Evolutionary conservation across 2,113 vertebrate species (phyloP).

Genomic region (Epinephelus lanceolatus): DNA sequence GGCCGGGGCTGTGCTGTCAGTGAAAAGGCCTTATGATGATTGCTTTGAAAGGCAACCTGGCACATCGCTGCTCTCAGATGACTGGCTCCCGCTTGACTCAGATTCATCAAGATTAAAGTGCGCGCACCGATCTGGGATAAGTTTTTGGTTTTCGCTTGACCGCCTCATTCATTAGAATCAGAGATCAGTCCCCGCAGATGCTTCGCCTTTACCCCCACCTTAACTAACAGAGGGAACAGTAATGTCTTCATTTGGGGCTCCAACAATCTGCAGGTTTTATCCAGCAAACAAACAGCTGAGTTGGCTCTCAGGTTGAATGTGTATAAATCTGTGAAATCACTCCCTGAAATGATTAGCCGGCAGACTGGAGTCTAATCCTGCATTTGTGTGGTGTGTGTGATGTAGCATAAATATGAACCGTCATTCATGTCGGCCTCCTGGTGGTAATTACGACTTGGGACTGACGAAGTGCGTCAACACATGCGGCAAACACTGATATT

Average conservation of each 20-base stretch:
- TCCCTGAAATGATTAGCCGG: background rate
- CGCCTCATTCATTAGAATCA: constrained; percentile 29
- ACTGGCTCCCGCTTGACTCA: background rate
- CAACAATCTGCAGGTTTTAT: background rate
- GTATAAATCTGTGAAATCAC: constrained; percentile 1
- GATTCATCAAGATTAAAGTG: constrained; percentile 41
- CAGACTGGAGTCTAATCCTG: constrained; percentile 7
- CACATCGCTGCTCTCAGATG: background rate
- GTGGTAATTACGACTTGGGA: constrained; percentile 28
- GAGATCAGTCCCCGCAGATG: background rate
- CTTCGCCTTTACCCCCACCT: background rate
- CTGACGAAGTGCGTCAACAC: constrained; percentile 25
- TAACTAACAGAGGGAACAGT: too few relatives aligned
- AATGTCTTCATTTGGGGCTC: background rate
- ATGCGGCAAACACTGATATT: constrained; percentile 5
- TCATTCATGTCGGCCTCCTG: background rate
- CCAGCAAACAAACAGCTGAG: background rate
- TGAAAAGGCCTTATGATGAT: constrained; percentile 6
- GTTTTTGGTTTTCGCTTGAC: background rate
- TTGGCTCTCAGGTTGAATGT: background rate
- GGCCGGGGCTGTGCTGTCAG: background rate
- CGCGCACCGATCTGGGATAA: background rate
- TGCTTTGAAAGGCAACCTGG: constrained; percentile 21
- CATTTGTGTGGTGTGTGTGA: background rate
- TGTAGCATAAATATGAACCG: constrained; percentile 16